Conservation (phyloP, 2,888 invertebrate species). For the Elgonia sp. region DNA sequence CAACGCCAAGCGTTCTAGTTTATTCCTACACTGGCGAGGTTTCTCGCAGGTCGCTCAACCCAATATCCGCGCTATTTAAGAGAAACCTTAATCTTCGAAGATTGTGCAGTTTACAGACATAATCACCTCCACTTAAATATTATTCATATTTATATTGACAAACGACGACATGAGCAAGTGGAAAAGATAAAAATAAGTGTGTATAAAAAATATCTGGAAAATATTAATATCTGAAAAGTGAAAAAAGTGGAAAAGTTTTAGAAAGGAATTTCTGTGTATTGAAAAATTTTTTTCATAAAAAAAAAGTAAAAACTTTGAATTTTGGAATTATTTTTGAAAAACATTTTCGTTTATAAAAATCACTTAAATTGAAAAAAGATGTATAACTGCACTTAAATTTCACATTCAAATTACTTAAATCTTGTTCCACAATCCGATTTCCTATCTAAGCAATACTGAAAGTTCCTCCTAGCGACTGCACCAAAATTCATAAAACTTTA, state of each 20-base stretch:
- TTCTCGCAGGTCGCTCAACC: conserved; percentile 73
- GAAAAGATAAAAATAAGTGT: not conserved
- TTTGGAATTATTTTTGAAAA: too few relatives aligned
- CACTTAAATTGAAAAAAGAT: too few relatives aligned
- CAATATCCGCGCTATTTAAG: conserved; percentile 61
- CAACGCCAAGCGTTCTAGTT: conserved; percentile 64
- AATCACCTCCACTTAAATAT: conserved; percentile 59
- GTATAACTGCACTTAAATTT: too few relatives aligned
- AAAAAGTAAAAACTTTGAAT: too few relatives aligned
- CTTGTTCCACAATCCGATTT: too few relatives aligned
- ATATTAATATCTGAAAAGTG: not conserved
- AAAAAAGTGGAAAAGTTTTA: too few relatives aligned
- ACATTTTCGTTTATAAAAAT: too few relatives aligned
- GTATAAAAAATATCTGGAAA: not conserved
- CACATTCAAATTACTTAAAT: too few relatives aligned
- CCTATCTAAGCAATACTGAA: not conserved
- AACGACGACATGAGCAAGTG: not conserved
- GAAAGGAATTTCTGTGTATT: too few relatives aligned
- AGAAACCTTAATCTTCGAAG: conserved; percentile 62
- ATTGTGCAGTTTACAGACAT: conserved; percentile 45
- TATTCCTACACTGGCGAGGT: conserved; percentile 64
- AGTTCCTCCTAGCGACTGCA: not conserved
- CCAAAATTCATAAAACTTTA: not conserved
- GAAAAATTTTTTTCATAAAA: too few relatives aligned
- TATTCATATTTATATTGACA: conserved; percentile 20